Evolutionary conservation across 2,888 invertebrate species (phyloP), one percentile per base, ranked within the genome.

Genomic region (Allygus modestus): DNA sequence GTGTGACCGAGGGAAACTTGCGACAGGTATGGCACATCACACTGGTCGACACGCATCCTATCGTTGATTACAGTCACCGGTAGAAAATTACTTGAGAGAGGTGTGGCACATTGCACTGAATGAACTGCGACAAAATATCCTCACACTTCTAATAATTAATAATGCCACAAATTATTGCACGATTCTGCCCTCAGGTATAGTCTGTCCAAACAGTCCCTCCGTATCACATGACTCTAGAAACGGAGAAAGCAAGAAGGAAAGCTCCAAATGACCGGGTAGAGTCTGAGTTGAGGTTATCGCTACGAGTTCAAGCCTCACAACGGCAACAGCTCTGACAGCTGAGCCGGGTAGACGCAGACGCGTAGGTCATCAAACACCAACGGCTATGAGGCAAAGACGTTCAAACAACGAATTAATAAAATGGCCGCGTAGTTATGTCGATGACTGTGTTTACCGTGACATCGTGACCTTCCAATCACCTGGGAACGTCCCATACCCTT

Each of bases 371-470:
- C 54, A 54, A 54, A 54, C 54, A n/a, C 54, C 54, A 54, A 1
- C 28, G 65, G 65, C 65, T 2, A 12, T 4, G 31, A 65, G 65
- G 65, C 65, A 65, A 65, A 65, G 65, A 65, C 65, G 65, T 65
- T 65, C 65, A 65, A 65, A 65, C 65, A 31, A 54, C 20, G 73
- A 73, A 77, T 79, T 79, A 79, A 58, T 79, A 79, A 51, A 79
- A 79, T 79, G 79, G 79, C 77, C 31, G 46, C 79, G 77, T 79
- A 26, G 31, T 58, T 33, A 77, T 23, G 73, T 37, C 41, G 51
- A 77, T 77, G 46, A 77, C 77, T 77, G 77, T 77, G 77, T 77
- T 77, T 77, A 77, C 51, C 77, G 26, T 77, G 77, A 77, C 77
- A 77, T 77, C 77, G 77, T 77, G 77, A 77, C 77, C 77, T 17